These are phyloP conservation scores for Pachliopta kotzebuea DNA, from an alignment of 2,888 invertebrate species.

Conservation along the genomic window DNA sequence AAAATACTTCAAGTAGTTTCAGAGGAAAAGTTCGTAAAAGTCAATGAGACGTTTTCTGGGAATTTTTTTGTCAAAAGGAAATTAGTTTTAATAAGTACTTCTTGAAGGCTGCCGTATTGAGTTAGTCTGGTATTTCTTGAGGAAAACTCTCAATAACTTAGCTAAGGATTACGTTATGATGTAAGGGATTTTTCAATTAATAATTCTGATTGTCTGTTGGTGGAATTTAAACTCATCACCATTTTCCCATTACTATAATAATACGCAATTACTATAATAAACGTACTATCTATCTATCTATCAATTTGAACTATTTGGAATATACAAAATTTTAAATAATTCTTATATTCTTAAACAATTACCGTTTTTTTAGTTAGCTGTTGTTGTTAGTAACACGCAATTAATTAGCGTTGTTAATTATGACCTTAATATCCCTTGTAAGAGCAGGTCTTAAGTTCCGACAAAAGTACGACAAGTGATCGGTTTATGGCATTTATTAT, in stretches of 20 bases:
- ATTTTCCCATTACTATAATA: neutral
- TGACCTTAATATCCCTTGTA: no score
- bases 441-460: no score
- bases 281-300: no score
- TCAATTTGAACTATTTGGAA: no score
- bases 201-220: constrained; percentile 1
- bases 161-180: neutral
- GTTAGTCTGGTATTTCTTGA: constrained; percentile 17
- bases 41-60: no score
- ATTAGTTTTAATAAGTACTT: neutral
- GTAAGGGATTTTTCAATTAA: constrained; percentile 12
- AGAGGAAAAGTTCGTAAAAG: no score
- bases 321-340: neutral
- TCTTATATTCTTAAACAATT: neutral
- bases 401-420: no score
- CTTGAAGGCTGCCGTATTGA: neutral
- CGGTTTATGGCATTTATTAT: no score
- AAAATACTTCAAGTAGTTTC: no score
- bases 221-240: neutral
- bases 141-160: constrained; percentile 10
- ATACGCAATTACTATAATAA: no score
- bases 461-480: no score
- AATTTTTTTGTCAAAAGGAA: no score
- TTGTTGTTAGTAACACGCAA: neutral
- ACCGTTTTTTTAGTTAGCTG: neutral